Base-by-base conservation (phyloP, 1,140 invertebrate species). In the Rhyacophila brunnea region DNA sequence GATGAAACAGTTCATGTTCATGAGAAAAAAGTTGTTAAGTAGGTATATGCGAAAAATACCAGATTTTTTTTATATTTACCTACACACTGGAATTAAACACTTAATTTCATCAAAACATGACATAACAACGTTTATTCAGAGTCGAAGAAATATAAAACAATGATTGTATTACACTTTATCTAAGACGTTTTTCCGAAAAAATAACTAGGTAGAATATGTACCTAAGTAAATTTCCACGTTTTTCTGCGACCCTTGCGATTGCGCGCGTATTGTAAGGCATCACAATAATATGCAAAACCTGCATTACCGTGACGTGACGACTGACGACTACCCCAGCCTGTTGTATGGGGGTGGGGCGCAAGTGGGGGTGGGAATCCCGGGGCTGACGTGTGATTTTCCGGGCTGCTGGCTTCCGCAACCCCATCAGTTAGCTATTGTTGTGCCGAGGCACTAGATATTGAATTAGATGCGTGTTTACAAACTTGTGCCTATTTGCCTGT, bases 371-470 rank as follows among this genome's bases (percentile, higher is more conserved):
- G 13, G 43, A 19, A 6, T 40, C 38, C 38, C 38, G 40, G 59
- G 47, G 59, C 34, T 55, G 59, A 55, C 59, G 58, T 60, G 58
- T 61, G 60, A 63, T 63, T 63, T 63, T 63, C 60, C 60, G 38
- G 47, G 49, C 60, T n/a, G 60, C 46, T 45, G 59, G 40, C 45
- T 35, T 18, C 46, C 43, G 50, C 43, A 47, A 57, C 60, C 60
- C 60, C 60, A 63, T 63, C 60, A 63, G 42, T 14, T 11, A 9
- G 23, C 60, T 43, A 63, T 63, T 63, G 56, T 63, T 53, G 55
- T 36, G 32, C 44, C 45, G 45, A 32, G 11, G 15, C n/a, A 15
- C 38, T n/a, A n/a, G 15, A 15, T 53, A 61, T 50, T 45, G 60
- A 62, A 62, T 52, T 62, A 62, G 56, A 62, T 38, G 54, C 47